phyloP scores from a whole-genome alignment of 2,888 invertebrate species.

The Orchesellides sinensis region DNA sequence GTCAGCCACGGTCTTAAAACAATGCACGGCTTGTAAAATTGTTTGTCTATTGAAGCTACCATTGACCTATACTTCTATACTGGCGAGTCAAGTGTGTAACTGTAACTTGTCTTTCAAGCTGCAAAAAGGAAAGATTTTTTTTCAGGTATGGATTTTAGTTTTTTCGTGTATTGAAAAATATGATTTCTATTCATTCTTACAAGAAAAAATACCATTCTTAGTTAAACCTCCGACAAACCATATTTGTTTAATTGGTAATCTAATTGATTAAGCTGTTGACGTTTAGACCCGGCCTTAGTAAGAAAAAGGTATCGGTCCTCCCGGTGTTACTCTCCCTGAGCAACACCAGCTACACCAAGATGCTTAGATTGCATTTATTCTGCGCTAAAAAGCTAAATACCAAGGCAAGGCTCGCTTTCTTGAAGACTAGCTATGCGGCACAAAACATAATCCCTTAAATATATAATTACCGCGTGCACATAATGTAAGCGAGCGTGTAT shows the following conservation, averaged over 20 bases:
- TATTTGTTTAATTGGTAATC: background rate
- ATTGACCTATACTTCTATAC: too few relatives aligned
- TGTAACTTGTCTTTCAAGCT: too few relatives aligned
- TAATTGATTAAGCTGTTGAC: too few relatives aligned
- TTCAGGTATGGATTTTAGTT: too few relatives aligned
- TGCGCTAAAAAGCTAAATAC: conserved; percentile 24
- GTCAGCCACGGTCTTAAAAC: too few relatives aligned
- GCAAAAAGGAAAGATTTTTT: too few relatives aligned
- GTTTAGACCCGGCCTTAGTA: too few relatives aligned
- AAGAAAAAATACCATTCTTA: background rate
- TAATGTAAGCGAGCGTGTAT: background rate
- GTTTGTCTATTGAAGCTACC: too few relatives aligned
- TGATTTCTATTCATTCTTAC: background rate
- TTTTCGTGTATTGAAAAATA: too few relatives aligned
- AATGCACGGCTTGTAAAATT: too few relatives aligned
- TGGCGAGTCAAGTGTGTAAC: too few relatives aligned
- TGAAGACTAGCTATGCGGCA: background rate
- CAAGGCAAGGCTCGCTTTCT: background rate
- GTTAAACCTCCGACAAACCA: background rate
- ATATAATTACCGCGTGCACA: background rate
- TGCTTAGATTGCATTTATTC: conserved; percentile 13
- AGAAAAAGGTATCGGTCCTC: too few relatives aligned
- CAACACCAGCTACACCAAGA: background rate
- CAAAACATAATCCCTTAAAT: background rate
- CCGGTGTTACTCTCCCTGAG: background rate